These are phyloP conservation scores for Formicarius rufipectus DNA, from an alignment of 2,113 vertebrate genomes.

Conservation along the genomic window DNA sequence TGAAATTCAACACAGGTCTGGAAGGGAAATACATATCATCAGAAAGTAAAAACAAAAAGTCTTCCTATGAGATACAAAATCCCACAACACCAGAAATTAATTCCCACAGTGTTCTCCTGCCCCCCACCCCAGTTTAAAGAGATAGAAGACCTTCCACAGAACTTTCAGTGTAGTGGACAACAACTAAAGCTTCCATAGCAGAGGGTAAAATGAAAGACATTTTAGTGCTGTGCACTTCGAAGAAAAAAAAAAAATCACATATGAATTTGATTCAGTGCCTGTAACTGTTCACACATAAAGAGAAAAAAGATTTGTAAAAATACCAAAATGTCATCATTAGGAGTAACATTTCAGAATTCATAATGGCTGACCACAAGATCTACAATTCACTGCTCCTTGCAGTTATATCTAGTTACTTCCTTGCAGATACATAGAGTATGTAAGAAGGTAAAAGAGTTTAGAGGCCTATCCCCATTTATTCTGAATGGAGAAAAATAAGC, in stretches of 20 bases:
- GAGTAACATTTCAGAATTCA: neutral
- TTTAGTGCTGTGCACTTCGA: neutral
- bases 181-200: neutral
- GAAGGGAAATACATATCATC: neutral
- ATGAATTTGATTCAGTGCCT: neutral
- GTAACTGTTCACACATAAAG: neutral
- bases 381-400: neutral
- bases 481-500: neutral
- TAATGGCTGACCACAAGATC: neutral
- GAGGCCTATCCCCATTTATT: neutral
- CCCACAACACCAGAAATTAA: neutral
- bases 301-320: neutral
- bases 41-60: neutral
- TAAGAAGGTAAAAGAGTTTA: neutral
- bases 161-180: neutral
- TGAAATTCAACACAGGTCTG: neutral
- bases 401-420: neutral
- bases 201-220: neutral
- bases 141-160: neutral
- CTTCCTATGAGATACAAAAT: neutral
- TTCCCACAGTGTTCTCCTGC: no score
- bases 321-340: neutral
- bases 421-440: neutral
- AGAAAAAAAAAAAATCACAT: neutral
- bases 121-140: neutral